Percentiles rank a stretch among this genome's conserved stretches.
Evolutionary conservation across 1,140 invertebrate species (phyloP).

Genomic region (Drosophila mayri): DNA sequence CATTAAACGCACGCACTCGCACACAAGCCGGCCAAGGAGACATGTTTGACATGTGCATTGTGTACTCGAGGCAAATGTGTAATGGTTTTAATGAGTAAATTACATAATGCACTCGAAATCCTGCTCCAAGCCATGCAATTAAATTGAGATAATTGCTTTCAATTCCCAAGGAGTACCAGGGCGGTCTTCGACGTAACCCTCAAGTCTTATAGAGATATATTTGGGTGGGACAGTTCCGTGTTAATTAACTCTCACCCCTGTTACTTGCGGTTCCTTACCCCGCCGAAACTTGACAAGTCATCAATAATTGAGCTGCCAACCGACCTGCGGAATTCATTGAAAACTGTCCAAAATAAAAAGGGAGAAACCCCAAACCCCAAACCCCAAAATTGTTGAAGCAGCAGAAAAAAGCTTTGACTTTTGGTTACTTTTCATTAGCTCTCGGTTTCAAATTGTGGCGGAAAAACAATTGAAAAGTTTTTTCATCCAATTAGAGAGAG

Average conservation of each 20-base stretch:
- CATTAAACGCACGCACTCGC: conserved; percentile 56
- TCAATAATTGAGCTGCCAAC: conserved; percentile 47
- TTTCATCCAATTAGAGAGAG: neutral
- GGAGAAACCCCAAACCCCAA: conserved; percentile 1
- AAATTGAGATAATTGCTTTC: conserved; percentile 56
- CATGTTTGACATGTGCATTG: conserved; percentile 57
- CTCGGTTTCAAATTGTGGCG: conserved; percentile 16
- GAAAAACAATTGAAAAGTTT: conserved; percentile 28
- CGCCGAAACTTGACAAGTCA: conserved; percentile 32
- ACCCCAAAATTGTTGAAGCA: conserved; percentile 19
- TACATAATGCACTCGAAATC: conserved; percentile 64
- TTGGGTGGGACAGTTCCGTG: conserved; percentile 6
- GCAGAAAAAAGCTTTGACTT: conserved; percentile 43
- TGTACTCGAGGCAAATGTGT: conserved; percentile 53
- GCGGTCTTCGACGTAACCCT: neutral
- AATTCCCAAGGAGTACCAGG: conserved; percentile 19
- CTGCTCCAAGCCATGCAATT: conserved; percentile 58
- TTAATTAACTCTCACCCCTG: conserved; percentile 40
- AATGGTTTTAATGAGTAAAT: conserved; percentile 78
- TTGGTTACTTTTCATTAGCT: conserved; percentile 50
- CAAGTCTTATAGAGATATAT: conserved; percentile 8
- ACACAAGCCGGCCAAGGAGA: conserved; percentile 27
- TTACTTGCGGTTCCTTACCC: conserved; percentile 28
- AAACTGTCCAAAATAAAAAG: conserved; percentile 28
- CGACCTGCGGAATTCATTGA: conserved; percentile 47